Evolutionary conservation across 1,140 invertebrate species (phyloP).

Genomic region (Sycophila sp.): DNA sequence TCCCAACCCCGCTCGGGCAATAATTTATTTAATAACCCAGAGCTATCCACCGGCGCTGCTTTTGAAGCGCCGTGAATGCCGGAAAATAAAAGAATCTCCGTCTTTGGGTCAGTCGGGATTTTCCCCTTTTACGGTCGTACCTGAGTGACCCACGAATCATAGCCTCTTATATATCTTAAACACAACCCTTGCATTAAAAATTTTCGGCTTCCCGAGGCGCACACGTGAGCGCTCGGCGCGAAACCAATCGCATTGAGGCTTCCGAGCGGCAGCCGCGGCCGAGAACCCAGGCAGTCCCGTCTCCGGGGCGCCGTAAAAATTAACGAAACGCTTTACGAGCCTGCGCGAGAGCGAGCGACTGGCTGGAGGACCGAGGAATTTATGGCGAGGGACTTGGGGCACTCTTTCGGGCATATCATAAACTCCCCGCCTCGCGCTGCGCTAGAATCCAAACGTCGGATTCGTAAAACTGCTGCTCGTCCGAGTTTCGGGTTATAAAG

Average conservation of each 20-base stretch:
- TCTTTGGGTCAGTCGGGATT: neutral
- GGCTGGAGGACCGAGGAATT: constrained; percentile 1
- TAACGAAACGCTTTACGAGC: constrained; percentile 34
- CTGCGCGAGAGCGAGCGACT: too few species aligned
- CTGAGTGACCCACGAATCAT: neutral
- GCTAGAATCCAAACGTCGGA: too few species aligned
- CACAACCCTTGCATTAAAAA: constrained; percentile 22
- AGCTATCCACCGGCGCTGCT: too few species aligned
- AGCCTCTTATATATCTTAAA: neutral
- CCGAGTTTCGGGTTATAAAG: constrained; percentile 22
- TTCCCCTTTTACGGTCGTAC: constrained; percentile 13
- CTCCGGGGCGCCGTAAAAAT: constrained; percentile 16
- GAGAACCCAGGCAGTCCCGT: neutral
- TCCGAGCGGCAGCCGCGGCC: neutral
- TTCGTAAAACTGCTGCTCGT: constrained; percentile 18
- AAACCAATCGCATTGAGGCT: too few species aligned
- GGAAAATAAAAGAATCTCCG: too few species aligned
- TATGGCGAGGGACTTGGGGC: neutral
- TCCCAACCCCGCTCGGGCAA: too few species aligned
- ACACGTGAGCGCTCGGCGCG: too few species aligned
- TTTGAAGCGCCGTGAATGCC: neutral
- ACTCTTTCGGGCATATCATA: neutral
- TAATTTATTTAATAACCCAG: constrained; percentile 7
- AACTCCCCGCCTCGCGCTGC: too few species aligned
- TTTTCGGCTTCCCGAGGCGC: neutral